phyloP scores from a whole-genome alignment of 2,888 invertebrate species.

The Celastrina argiolus region DNA sequence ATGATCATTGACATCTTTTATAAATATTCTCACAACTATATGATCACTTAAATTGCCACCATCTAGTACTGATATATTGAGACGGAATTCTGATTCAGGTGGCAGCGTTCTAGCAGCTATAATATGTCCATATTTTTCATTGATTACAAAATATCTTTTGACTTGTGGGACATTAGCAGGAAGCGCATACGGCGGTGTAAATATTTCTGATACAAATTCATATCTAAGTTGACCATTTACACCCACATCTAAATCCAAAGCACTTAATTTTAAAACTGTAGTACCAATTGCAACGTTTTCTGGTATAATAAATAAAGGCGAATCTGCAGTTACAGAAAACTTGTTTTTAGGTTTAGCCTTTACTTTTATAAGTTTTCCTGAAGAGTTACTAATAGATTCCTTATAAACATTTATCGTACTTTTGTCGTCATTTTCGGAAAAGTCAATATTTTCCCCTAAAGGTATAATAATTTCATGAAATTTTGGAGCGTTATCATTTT shows the following conservation, averaged over 20 bases:
- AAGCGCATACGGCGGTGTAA: slow-evolving; percentile 74
- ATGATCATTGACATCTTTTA: slow-evolving; percentile 90
- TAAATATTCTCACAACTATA: slow-evolving; percentile 82
- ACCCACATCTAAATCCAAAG: slow-evolving; percentile 84
- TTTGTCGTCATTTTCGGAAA: slow-evolving; percentile 80
- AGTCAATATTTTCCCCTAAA: slow-evolving; percentile 81
- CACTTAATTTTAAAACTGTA: slow-evolving; percentile 82
- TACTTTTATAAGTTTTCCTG: slow-evolving; percentile 48
- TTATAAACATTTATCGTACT: slow-evolving; percentile 66
- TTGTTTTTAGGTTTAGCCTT: slow-evolving; percentile 61
- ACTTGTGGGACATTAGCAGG: slow-evolving; percentile 65
- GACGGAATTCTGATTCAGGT: slow-evolving; percentile 84
- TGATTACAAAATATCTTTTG: slow-evolving; percentile 85
- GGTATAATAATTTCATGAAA: slow-evolving; percentile 85
- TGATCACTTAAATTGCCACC: slow-evolving; percentile 84
- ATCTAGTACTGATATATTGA: slow-evolving; percentile 87
- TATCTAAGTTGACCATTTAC: slow-evolving; percentile 85
- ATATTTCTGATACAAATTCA: slow-evolving; percentile 82
- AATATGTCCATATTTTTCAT: slow-evolving; percentile 86
- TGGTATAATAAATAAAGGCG: slow-evolving; percentile 82
- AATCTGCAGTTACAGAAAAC: slow-evolving; percentile 51
- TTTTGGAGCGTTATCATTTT: slow-evolving; percentile 88
- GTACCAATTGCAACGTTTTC: slow-evolving; percentile 85
- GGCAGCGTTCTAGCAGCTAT: slow-evolving; percentile 83
- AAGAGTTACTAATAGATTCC: slow-evolving; percentile 54